These are phyloP conservation scores for Listronotus bonariensis DNA, from an alignment of 1,140 invertebrate genomes.

Conservation along the genomic window DNA sequence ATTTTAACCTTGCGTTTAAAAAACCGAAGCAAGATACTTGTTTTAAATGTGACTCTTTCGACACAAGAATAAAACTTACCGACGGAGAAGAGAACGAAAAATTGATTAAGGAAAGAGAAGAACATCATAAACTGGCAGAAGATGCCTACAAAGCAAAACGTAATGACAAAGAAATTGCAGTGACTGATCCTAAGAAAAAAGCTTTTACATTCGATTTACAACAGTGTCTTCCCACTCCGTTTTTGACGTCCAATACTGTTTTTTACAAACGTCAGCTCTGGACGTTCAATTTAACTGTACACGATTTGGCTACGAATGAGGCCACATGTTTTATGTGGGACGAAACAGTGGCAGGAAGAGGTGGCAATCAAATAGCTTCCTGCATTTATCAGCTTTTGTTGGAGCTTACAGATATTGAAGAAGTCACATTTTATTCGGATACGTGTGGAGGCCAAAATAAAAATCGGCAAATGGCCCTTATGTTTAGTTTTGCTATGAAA, in stretches of 20 bases:
- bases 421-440: slow-evolving; percentile 10
- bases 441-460: slow-evolving; percentile 7
- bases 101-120: neutral
- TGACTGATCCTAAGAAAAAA: neutral
- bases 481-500: neutral
- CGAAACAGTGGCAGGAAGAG: neutral
- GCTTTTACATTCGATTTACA: neutral
- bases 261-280: slow-evolving; percentile 9
- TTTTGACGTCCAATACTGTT: neutral
- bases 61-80: neutral
- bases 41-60: neutral
- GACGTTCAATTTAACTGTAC: slow-evolving; percentile 4
- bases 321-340: slow-evolving; percentile 4
- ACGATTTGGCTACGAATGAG: slow-evolving; percentile 1
- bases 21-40: slow-evolving; percentile 6
- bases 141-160: too few species aligned
- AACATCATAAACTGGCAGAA: neutral
- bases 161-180: neutral
- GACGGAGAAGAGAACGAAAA: neutral
- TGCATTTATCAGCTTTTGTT: neutral
- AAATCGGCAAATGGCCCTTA: neutral
- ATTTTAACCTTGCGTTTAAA: slow-evolving; percentile 2
- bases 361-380: slow-evolving; percentile 4
- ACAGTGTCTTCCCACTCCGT: slow-evolving; percentile 9
- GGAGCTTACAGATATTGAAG: slow-evolving; percentile 1